Percentiles rank a stretch among this genome's conserved stretches.
phyloP scores from a whole-genome alignment of 64 coral and sea anemone species.

The Porites lutea region DNA sequence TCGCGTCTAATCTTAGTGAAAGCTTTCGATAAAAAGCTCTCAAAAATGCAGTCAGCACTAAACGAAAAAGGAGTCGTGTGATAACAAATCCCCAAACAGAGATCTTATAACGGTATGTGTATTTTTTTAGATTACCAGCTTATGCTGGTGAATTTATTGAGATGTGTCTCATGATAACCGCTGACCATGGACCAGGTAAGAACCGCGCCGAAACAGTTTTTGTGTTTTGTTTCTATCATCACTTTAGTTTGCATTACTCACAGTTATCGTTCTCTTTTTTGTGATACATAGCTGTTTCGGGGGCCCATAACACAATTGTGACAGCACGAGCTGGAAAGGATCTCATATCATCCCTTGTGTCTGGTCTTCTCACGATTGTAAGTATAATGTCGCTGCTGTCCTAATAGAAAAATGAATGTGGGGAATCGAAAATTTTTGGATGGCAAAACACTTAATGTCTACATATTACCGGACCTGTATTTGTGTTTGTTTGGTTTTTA shows the following conservation, averaged over 20 bases:
- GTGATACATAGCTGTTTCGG: slow-evolving; percentile 89
- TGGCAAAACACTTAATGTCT: too few relatives aligned
- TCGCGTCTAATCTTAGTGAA: too few relatives aligned
- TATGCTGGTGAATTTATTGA: slow-evolving; percentile 97
- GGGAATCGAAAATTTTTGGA: too few relatives aligned
- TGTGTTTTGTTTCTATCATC: not conserved
- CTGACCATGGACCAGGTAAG: slow-evolving; percentile 98
- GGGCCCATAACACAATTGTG: slow-evolving; percentile 98
- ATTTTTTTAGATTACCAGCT: slow-evolving; percentile 68
- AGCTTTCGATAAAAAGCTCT: too few relatives aligned
- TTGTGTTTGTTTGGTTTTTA: not conserved
- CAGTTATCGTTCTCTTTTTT: not conserved
- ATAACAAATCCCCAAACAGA: too few relatives aligned
- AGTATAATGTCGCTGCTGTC: slow-evolving; percentile 24
- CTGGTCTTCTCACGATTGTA: slow-evolving; percentile 97
- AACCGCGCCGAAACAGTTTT: not conserved
- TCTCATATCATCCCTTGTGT: slow-evolving; percentile 91
- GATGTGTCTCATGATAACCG: slow-evolving; percentile 99
- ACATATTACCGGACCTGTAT: too few relatives aligned
- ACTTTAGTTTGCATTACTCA: not conserved
- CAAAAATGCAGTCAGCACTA: too few relatives aligned
- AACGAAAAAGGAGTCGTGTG: too few relatives aligned
- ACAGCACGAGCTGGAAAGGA: slow-evolving; percentile 99
- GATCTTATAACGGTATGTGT: not conserved
- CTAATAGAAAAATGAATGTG: too few relatives aligned